Base-by-base conservation (phyloP, 2,888 invertebrate genomes). In the Anorthoa munda region DNA sequence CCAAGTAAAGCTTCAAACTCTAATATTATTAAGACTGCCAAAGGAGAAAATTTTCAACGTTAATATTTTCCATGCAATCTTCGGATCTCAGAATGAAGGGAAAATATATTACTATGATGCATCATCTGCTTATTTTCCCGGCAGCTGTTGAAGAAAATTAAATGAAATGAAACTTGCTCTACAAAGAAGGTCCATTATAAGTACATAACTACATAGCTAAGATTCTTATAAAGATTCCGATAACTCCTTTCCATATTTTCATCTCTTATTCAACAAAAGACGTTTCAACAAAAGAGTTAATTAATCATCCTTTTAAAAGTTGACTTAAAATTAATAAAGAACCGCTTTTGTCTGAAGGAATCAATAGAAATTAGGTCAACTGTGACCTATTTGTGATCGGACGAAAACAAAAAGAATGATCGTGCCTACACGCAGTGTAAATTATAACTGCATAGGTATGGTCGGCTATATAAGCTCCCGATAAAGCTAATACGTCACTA, bases 71-170 rank as follows among this genome's bases (percentile, higher is more conserved):
- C 31, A 61, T 82, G 69, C 66, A 65, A 76, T 82, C 83, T 72
- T 78, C 56, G 50, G 48, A 74, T 67, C 68, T 51, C 26, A 55
- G 51, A 78, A 78, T 72, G 64, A 65, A 78, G 82, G 56, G 72
- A 70, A 83, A 82, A 78, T 82, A 68, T 82, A 77, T 77, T 66
- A 77, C 81, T 81, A 58, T 50, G 79, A 85, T 78, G 83, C 79
- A 82, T 85, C 67, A 26, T 61, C 53, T 50, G 67, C 67, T 68
- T 85, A 78, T 68, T 66, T 74, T 53, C 70, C 66, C 60, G 17
- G 48, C 61, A 75, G 63, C 77, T 75, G 79, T 63, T 61, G 45
- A 75, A 69, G 72, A 56, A 81, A 81, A 70, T 58, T 67, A 67
- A 75, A 59, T 72, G 56, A 68, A 67, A 64, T 67, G 65, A 70